Percentiles rank a stretch among this genome's conserved stretches.
phyloP scores from a whole-genome alignment of 2,113 vertebrate genomes.

The Peromyscus polionotus region DNA sequence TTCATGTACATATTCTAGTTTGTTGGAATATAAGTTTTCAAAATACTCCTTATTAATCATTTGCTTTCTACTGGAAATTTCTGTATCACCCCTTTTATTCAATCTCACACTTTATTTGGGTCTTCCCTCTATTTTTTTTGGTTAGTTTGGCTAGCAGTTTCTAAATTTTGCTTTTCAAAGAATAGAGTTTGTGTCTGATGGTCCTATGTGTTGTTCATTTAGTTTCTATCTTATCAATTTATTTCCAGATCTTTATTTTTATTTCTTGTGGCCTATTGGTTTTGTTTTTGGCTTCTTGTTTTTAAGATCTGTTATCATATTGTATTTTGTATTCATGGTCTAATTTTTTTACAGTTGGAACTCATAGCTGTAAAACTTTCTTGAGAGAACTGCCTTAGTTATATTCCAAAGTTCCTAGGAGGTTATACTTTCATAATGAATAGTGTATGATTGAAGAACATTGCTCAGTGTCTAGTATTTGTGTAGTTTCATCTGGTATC shows the following conservation, averaged over 20 bases:
- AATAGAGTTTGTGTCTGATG: not conserved
- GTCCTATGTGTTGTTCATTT: not conserved
- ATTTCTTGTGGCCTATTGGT: not conserved
- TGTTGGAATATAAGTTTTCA: not conserved
- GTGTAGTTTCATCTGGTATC: not conserved
- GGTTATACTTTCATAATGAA: not conserved
- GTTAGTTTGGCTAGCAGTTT: not conserved
- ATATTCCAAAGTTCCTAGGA: not conserved
- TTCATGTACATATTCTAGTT: not conserved
- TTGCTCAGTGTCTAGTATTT: not conserved
- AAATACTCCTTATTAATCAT: not conserved
- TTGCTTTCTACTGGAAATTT: not conserved
- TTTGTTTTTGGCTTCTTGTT: not conserved
- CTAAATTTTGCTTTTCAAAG: not conserved
- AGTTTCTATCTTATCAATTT: not conserved
- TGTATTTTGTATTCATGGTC: not conserved
- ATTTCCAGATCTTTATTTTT: not conserved
- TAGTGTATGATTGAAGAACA: not conserved
- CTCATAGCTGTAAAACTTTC: not conserved
- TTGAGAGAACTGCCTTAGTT: not conserved
- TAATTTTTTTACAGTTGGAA: not conserved
- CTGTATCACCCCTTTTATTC: not conserved
- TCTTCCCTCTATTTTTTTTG: not conserved
- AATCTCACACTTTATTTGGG: not conserved
- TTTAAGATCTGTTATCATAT: not conserved